Evolutionary conservation across 2,797 vertebrate species (phyloP), one percentile per base, ranked within the genome.

Genomic region (Silurus aristotelis): DNA sequence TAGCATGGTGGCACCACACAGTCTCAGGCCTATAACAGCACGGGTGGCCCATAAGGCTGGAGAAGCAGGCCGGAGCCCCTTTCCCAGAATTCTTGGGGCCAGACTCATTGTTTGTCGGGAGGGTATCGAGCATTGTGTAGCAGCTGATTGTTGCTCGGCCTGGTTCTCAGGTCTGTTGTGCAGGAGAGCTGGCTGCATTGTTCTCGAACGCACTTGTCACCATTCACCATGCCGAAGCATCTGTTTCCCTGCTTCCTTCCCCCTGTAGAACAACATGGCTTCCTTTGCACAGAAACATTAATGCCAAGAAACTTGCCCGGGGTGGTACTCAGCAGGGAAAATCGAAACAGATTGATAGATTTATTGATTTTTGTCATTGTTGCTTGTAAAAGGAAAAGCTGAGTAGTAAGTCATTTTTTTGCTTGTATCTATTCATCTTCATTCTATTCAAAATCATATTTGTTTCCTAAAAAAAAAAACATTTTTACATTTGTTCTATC

Each of bases 181-280:
- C 80, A 82, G 83, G 77, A 88, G 91, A 92, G 89, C 92, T 89
- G 89, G 90, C 38, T 84, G 86, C 70, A 92, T 94, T 95, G 94
- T 95, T 92, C 81, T 83, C 70, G 15, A 76, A 8, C 14, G 43
- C 92, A 90, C 92, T 93, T 93, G 92, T 93, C 92, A 90, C 91
- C 92, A 90, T 92, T 93, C 95, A 94, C 94, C 91, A 92, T 92
- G 87, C 80, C 93, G 93, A 93, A 95, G 92, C 96, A 94, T 95
- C 95, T 95, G 95, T 95, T 96, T 96, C 94, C 95, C 91, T 92
- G 85, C 95, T 96, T 96, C 96, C 95, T 97, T 97, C 96, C 96
- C 95, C 92, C 91, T 27, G 91, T 91, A 93, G 93, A 93, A 89
- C 92, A 94, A 92, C 93, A 91, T 93, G 90, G 66, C 91, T 93